Evolutionary conservation across 2,888 invertebrate species (phyloP).

Genomic region (Opisthograptis luteolata): DNA sequence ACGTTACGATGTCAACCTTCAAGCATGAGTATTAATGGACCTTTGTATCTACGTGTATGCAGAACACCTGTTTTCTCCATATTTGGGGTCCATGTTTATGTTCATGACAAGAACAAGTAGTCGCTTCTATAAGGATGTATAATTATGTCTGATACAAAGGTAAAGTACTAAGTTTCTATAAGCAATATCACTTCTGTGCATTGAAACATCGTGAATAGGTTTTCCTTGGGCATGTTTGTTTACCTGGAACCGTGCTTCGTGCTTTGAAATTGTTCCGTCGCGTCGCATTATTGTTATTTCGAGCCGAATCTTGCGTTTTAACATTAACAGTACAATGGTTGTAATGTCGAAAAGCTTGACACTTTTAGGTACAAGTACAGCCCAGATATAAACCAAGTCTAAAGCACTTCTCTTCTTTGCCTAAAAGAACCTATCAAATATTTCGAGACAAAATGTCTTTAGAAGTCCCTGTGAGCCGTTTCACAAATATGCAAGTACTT

Average conservation of each 20-base stretch:
- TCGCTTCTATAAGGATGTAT: conserved; percentile 4
- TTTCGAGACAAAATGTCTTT: background rate
- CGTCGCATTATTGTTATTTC: background rate
- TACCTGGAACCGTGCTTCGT: too few relatives aligned
- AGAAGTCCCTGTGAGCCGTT: conserved; percentile 3
- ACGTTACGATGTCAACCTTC: conserved; percentile 5
- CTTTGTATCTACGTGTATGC: conserved; percentile 16
- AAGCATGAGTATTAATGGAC: conserved; percentile 17
- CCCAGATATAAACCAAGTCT: too few relatives aligned
- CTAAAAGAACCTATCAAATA: background rate
- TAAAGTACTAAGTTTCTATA: too few relatives aligned
- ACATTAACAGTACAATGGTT: too few relatives aligned
- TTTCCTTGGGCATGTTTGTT: too few relatives aligned
- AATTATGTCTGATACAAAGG: too few relatives aligned
- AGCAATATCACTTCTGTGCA: too few relatives aligned
- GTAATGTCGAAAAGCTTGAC: too few relatives aligned
- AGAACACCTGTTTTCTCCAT: conserved; percentile 34
- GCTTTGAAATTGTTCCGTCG: too few relatives aligned
- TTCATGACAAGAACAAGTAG: conserved; percentile 19
- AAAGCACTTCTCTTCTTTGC: too few relatives aligned
- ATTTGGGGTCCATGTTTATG: conserved; percentile 29
- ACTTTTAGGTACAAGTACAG: too few relatives aligned
- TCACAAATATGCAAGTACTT: conserved; percentile 26
- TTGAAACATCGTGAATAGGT: background rate
- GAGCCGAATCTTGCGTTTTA: too few relatives aligned